Evolutionary conservation across 2,113 vertebrate genomes (phyloP).

Genomic region (Pseudorasbora parva): DNA sequence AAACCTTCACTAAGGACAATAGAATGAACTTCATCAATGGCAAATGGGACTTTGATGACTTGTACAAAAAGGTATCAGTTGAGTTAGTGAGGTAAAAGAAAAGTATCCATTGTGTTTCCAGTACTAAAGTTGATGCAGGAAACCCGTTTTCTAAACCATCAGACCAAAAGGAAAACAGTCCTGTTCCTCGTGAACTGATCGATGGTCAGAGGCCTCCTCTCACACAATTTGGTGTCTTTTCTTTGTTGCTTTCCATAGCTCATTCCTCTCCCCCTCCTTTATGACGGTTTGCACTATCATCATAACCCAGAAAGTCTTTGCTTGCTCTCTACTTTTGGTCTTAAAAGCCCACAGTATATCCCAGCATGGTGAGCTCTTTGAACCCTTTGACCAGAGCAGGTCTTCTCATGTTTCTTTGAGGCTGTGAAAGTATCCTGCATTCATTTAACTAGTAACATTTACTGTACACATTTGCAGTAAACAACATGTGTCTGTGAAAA

Average conservation of each 20-base stretch:
- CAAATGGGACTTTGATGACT: not conserved
- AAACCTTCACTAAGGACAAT: not conserved
- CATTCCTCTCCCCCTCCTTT: not conserved
- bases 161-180: not conserved
- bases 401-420: constrained; percentile 22
- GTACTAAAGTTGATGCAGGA: not conserved
- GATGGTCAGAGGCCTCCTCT: not conserved
- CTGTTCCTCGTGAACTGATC: not conserved
- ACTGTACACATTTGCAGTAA: not conserved
- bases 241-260: not conserved
- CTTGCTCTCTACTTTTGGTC: not conserved
- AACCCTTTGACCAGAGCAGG: not conserved
- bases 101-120: not conserved
- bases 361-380: not conserved
- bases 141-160: not conserved
- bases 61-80: not conserved
- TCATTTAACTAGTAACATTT: not conserved
- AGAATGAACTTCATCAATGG: not conserved
- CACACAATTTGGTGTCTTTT: not conserved
- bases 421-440: not conserved
- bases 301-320: not conserved
- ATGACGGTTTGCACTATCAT: not conserved
- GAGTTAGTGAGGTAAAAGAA: not conserved
- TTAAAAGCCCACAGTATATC: not conserved
- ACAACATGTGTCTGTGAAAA: not conserved